phyloP scores from a whole-genome alignment of 2,888 invertebrate genomes.

The Zaprionus bogoriensis region DNA sequence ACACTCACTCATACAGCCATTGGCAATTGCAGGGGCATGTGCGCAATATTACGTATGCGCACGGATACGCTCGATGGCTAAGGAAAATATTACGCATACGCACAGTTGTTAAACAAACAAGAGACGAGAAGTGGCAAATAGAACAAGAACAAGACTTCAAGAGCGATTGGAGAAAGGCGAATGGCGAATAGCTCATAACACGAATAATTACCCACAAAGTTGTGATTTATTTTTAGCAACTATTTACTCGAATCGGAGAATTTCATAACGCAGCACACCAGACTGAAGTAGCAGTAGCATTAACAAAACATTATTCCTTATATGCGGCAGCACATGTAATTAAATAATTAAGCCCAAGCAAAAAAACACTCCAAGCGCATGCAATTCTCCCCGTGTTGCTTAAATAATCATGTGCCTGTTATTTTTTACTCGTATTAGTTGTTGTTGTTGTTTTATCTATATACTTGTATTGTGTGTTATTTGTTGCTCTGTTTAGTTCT shows the following conservation, averaged over 20 bases:
- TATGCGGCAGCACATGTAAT: conserved; percentile 30
- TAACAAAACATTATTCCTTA: neutral
- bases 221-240: conserved; percentile 64
- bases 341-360: conserved; percentile 47
- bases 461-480: conserved; percentile 16
- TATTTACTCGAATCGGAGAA: conserved; percentile 51
- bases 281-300: neutral
- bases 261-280: neutral
- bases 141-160: conserved; percentile 7
- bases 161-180: conserved; percentile 16
- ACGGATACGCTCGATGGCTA: conserved; percentile 42
- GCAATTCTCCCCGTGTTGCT: conserved; percentile 49
- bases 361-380: conserved; percentile 29
- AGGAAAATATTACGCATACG: conserved; percentile 76
- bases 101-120: conserved; percentile 61
- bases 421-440: conserved; percentile 6
- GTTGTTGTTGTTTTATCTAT: conserved; percentile 11
- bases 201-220: conserved; percentile 43
- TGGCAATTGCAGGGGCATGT: conserved; percentile 34
- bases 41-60: conserved; percentile 65
- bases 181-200: conserved; percentile 22
- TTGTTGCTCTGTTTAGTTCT: conserved; percentile 8
- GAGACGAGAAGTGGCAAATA: conserved; percentile 19
- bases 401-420: conserved; percentile 57
- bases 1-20: neutral